Base-by-base conservation (phyloP, 2,888 invertebrate genomes). In the Autographa pulchrina region DNA sequence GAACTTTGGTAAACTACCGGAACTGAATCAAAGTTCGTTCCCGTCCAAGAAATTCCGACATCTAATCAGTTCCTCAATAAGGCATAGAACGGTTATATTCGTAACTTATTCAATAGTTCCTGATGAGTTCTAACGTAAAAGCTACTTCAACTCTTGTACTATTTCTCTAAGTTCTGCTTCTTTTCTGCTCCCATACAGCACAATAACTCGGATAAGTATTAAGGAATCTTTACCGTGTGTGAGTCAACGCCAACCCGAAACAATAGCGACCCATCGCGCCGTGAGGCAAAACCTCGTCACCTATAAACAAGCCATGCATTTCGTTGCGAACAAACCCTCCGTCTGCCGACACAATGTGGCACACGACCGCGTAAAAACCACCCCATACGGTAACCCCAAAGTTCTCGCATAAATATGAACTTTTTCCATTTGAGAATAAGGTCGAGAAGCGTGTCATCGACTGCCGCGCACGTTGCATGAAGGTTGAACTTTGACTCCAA, bases 401-500 rank as follows among this genome's bases (percentile, higher is more conserved):
- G 76, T 32, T 66, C 48, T 41, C 81, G 72, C 60, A 38, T 78
- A 68, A 88, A 87, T 84, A 76, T 86, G 76, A 84, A 89, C 91
- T 86, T 86, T 48, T 89, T 87, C 65, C 11, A 54, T 68, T 72
- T 73, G 56, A 75, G 60, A 60, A 78, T 86, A 86, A 81, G 80
- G 84, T 83, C 69, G 74, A 74, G 83, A 88, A 81, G 82, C 74
- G 63, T 67, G 74, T 68, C 54, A 74, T 67, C 65, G 60, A 70
- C 70, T 56, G 62, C 61, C 65, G 60, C 74, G 74, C 83, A 83
- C 86, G 84, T 86, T 86, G 88, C 86, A 88, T 88, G 88, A 85
- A 89, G 87, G 86, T 90, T 93, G 92, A 92, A 93, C 93, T 93
- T 90, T 92, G 92, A 92, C 92, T 90, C 83, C 75, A 83, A 86